These are phyloP conservation scores for Perithous albicinctus DNA, from an alignment of 2,888 invertebrate genomes.

Conservation along the genomic window DNA sequence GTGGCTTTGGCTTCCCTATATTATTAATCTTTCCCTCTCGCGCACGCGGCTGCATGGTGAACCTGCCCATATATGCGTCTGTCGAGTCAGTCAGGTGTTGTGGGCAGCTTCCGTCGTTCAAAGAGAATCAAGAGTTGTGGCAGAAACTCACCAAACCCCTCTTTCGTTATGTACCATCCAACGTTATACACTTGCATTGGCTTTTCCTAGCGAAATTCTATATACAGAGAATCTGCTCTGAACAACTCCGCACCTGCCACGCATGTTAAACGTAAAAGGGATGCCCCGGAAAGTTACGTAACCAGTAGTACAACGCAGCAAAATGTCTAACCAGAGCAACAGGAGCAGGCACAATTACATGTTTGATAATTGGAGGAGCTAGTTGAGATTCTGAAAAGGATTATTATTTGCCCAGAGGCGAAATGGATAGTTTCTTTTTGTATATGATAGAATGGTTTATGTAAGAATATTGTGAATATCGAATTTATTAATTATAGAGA, in stretches of 20 bases:
- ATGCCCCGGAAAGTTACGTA: not conserved
- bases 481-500: no score
- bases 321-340: not conserved
- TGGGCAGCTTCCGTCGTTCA: constrained; percentile 79
- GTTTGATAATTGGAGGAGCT: not conserved
- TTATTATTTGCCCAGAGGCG: no score
- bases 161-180: constrained; percentile 46
- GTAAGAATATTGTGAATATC: no score
- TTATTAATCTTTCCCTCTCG: constrained; percentile 83
- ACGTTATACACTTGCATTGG: not conserved
- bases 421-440: no score
- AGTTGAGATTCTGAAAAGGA: not conserved
- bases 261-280: constrained; percentile 32
- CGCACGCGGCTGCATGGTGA: constrained; percentile 66
- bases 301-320: not conserved
- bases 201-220: constrained; percentile 12
- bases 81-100: constrained; percentile 82
- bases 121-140: constrained; percentile 79
- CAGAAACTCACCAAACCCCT: constrained; percentile 66
- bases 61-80: constrained; percentile 76
- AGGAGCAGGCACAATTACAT: not conserved
- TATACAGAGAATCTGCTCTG: constrained; percentile 3
- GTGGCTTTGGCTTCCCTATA: constrained; percentile 83
- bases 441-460: no score
- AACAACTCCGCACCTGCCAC: constrained; percentile 54